Evolutionary conservation across 1,140 invertebrate genomes (phyloP).

Genomic region (Pectinophora gossypiella): DNA sequence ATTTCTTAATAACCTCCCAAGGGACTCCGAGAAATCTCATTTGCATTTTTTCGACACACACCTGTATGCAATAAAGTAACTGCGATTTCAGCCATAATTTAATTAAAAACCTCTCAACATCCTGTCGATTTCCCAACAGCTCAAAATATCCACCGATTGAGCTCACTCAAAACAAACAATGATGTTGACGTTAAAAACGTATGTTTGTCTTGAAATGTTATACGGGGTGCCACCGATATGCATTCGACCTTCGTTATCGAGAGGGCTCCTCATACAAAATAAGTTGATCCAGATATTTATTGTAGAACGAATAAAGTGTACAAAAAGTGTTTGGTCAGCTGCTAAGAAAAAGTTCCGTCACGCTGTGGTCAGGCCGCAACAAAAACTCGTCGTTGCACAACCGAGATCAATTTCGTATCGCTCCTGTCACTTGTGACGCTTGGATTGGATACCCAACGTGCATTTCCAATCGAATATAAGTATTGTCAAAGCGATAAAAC

Average conservation of each 20-base stretch:
- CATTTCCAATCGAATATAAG: too few species aligned
- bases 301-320: neutral
- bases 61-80: neutral
- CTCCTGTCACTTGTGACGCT: too few species aligned
- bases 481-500: too few species aligned
- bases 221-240: neutral
- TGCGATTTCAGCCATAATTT: neutral
- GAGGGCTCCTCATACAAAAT: neutral
- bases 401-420: neutral
- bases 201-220: conserved; percentile 2
- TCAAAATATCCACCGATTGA: neutral
- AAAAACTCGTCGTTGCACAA: neutral
- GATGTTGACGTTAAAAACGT: neutral
- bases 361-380: neutral
- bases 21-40: neutral
- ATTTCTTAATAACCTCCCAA: neutral
- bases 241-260: conserved; percentile 1
- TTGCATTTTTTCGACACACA: neutral
- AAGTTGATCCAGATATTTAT: neutral
- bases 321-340: neutral
- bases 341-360: neutral
- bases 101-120: neutral
- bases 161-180: neutral
- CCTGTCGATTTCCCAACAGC: neutral
- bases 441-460: too few species aligned